A percentile compares a stretch with the other conserved stretches of the same genome.
Evolutionary conservation across 2,888 invertebrate species (phyloP).

Genomic region (Dermolepida albohirtum): DNA sequence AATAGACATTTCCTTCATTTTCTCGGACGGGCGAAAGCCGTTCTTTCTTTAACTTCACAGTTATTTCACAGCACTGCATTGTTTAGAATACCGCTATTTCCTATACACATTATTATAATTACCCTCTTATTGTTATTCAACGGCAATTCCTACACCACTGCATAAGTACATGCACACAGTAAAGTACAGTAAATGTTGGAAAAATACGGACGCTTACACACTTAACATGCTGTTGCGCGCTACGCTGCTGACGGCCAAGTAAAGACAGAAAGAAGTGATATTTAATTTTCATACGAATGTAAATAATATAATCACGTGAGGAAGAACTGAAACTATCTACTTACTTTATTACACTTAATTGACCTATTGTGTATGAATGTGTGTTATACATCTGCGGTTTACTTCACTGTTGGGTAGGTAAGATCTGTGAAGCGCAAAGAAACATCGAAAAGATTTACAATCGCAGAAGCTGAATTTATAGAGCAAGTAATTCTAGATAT

Average conservation of each 20-base stretch:
- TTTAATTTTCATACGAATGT: constrained; percentile 9
- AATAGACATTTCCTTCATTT: constrained; percentile 19
- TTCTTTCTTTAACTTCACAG: constrained; percentile 32
- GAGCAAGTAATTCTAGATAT: constrained; percentile 13
- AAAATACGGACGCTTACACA: constrained; percentile 8
- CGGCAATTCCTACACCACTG: constrained; percentile 1
- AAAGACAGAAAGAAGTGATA: not conserved
- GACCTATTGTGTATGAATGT: constrained; percentile 7
- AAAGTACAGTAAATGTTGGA: constrained; percentile 7
- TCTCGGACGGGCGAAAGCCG: not conserved
- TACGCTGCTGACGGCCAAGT: not conserved
- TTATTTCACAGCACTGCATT: constrained; percentile 35
- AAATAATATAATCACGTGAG: constrained; percentile 19
- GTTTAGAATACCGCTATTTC: constrained; percentile 32
- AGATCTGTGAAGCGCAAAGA: constrained; percentile 19
- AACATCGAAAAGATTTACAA: constrained; percentile 11
- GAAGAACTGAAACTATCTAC: constrained; percentile 16
- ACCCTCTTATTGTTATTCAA: constrained; percentile 32
- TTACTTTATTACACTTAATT: constrained; percentile 23
- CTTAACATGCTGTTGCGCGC: constrained; percentile 12
- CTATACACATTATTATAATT: constrained; percentile 26
- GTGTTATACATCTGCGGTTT: constrained; percentile 14
- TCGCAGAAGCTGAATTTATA: constrained; percentile 11
- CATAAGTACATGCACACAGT: constrained; percentile 3
- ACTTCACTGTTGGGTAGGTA: constrained; percentile 8